Evolutionary conservation across 1,140 invertebrate species (phyloP), one percentile per base, ranked within the genome.

Genomic region (Melipona quadrifasciata): DNA sequence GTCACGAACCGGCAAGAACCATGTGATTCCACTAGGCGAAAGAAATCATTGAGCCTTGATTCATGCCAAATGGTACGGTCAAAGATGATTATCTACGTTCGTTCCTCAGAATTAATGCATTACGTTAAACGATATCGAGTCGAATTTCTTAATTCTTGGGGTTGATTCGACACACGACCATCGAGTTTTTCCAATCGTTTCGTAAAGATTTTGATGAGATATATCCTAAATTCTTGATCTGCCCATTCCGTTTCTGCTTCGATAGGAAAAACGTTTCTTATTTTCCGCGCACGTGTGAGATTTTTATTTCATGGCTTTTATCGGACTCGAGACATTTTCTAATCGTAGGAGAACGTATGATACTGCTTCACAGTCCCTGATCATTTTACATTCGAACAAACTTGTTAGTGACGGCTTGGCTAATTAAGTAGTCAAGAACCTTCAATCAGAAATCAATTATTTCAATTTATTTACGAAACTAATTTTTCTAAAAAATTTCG

Each of bases 1-100:
- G 14, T 34, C 67, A 68, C 67, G 67, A 39, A 47, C 39, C 19
- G 27, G 19, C 39, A 55, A 80, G 34, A 51, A 77, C 65, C 58
- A 82, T 82, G 74, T 51, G 65, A 82, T 82, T 70, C 64, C 12
- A 21, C 51, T 6, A 31, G 17, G n/a, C 58, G 53, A 17, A 65
- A 10, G 3, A 68, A 77, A 19, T 47, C 34, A 68, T 47, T 47
- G 53, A 71, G 64, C 17, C 39, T 58, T 51, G 81, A 83, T 83
- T 83, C 70, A 83, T 65, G 47, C 21, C 24, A 53, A 39, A 19
- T 55, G 57, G 16, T 21, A 21, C 14, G 55, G 55, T 70, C 75
- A 51, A 39, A 51, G 51, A 24, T 77, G 31, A 51, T 58, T 31
- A 70, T 47, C 11, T 77, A 19, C 55, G 58, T 24, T 70, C 34